Evolutionary conservation across 1,140 invertebrate genomes (phyloP).

Genomic region (Bathynomus jamesi): DNA sequence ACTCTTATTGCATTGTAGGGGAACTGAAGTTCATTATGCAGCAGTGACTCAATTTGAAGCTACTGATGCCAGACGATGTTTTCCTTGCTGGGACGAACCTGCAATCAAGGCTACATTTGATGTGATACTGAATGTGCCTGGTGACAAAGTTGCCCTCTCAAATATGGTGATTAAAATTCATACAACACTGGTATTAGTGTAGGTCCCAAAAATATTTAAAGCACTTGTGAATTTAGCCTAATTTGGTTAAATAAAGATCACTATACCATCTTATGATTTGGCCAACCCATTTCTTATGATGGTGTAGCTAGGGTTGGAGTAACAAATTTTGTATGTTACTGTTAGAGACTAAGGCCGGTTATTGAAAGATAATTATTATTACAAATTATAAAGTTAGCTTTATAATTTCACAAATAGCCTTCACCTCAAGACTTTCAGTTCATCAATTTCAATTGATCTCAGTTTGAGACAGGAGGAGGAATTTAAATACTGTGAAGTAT

Average conservation of each 20-base stretch:
- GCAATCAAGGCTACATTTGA: conserved; percentile 91
- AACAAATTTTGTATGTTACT: not conserved
- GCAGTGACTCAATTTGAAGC: conserved; percentile 91
- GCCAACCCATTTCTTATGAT: not conserved
- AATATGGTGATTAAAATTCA: conserved; percentile 79
- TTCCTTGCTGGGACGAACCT: conserved; percentile 97
- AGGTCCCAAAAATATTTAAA: not conserved
- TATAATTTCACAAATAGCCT: too few relatives aligned
- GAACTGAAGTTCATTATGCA: conserved; percentile 61
- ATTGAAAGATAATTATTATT: not conserved
- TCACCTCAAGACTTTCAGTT: too few relatives aligned
- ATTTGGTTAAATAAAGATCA: too few relatives aligned
- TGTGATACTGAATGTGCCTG: conserved; percentile 70
- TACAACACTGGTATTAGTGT: not conserved
- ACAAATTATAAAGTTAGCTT: too few relatives aligned
- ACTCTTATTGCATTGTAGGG: too few relatives aligned
- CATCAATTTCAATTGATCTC: too few relatives aligned
- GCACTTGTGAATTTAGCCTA: too few relatives aligned
- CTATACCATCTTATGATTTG: too few relatives aligned
- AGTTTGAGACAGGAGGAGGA: too few relatives aligned
- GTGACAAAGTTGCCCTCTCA: conserved; percentile 65
- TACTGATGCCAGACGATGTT: conserved; percentile 84
- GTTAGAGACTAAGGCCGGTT: not conserved
- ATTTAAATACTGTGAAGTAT: too few relatives aligned
- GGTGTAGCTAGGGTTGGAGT: not conserved